These are phyloP conservation scores for Sorex araneus DNA, from an alignment of 2,113 vertebrate genomes.

Conservation along the genomic window DNA sequence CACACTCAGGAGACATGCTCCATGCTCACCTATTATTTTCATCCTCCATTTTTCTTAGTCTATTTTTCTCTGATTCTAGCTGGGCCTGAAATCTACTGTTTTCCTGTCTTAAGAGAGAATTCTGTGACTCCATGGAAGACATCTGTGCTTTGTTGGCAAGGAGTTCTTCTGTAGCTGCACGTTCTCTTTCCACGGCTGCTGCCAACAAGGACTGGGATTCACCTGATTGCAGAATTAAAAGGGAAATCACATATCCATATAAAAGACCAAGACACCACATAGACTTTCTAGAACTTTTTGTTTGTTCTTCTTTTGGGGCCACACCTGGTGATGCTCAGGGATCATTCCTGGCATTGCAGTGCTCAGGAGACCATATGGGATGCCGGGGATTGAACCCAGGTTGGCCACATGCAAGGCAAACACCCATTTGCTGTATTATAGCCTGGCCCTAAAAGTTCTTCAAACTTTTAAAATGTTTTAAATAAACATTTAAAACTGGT, in stretches of 20 bases:
- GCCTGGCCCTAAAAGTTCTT: not conserved
- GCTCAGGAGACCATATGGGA: too few relatives aligned
- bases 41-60: constrained; percentile 94
- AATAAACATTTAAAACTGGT: not conserved
- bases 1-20: constrained; percentile 62
- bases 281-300: not conserved
- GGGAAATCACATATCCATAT: not conserved
- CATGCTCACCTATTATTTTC: constrained; percentile 93
- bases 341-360: too few relatives aligned
- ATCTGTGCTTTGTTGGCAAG: constrained; percentile 93
- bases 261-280: not conserved
- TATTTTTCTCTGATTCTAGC: constrained; percentile 93
- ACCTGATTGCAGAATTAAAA: constrained; percentile 85
- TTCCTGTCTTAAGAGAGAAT: constrained; percentile 95
- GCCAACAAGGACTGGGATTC: constrained; percentile 96
- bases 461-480: too few relatives aligned
- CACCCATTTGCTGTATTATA: too few relatives aligned
- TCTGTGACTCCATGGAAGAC: constrained; percentile 95
- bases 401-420: too few relatives aligned
- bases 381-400: too few relatives aligned
- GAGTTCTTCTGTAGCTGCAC: constrained; percentile 95
- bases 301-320: not conserved
- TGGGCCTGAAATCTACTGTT: constrained; percentile 93
- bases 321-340: too few relatives aligned
- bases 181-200: constrained; percentile 95